Evolutionary conservation across 2,113 vertebrate genomes (phyloP), one percentile per base, ranked within the genome.

Genomic region (Oreotrochilus melanogaster): DNA sequence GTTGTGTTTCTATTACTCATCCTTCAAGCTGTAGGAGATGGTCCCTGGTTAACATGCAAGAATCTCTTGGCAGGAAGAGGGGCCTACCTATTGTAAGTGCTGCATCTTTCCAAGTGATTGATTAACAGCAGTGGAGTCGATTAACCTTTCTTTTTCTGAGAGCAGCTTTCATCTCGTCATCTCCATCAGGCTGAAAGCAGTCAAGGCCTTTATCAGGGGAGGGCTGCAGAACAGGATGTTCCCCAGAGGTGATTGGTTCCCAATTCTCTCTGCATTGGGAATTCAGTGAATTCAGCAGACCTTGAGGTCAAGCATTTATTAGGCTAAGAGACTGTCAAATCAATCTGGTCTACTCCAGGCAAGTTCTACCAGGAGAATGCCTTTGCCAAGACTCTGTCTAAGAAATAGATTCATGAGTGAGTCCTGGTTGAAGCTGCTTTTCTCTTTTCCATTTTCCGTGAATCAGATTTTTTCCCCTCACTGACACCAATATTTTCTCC

Each of bases 271-370:
- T 95, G 95, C 96, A 96, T 88, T 95, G 94, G 93, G 92, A 94
- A 96, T 97, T 92, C 94, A 97, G 95, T 97, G 97, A 91, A 97
- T 97, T 97, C 96, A 97, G 95, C 94, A 95, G 93, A 97, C 97
- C 95, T 95, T 14, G 88, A 91, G 97, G 97, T 97, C 96, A 97
- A 62, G 78, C 94, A 93, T 97, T 97, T 97, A 97, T 97, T 97
- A 97, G 97, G 95, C 95, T 96, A 96, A 97, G 93, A 97, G 96
- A 97, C 94, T 97, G 96, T 95, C 95, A 95, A 92, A 97, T 97
- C 96, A 97, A 97, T 97, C 94, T 92, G 88, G 91, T 82, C 88
- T 90, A 92, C 95, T 97, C 88, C 93, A 92, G 95, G 94, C 95
- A 92, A 90, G 88, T 96, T 95, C 95, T 78, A 95, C 95, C 92